phyloP scores from a whole-genome alignment of 2,888 invertebrate genomes.

The Polymixis flavicincta region DNA sequence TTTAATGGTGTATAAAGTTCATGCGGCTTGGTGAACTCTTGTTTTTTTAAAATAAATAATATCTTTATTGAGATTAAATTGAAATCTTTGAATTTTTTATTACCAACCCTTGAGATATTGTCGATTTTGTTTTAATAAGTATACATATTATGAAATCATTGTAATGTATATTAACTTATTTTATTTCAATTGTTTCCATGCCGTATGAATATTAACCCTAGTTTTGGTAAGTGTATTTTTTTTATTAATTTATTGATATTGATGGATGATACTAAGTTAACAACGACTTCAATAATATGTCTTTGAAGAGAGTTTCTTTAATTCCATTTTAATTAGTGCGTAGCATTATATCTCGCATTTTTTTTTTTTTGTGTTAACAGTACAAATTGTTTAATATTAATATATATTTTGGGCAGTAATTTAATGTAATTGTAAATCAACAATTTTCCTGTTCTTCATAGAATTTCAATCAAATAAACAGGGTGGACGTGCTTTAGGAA shows the following conservation, averaged over 20 bases:
- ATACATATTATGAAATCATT: neutral
- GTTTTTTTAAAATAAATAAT: neutral
- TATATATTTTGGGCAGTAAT: constrained; percentile 11
- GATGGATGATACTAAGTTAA: neutral
- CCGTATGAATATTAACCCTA: constrained; percentile 31
- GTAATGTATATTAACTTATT: constrained; percentile 8
- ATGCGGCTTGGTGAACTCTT: constrained; percentile 20
- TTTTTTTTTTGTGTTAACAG: constrained; percentile 48
- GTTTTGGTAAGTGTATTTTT: constrained; percentile 10
- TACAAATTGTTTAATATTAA: constrained; percentile 56
- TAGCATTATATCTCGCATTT: constrained; percentile 10
- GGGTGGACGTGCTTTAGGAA: constrained; percentile 39
- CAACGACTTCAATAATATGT: constrained; percentile 15
- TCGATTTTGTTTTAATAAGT: constrained; percentile 9
- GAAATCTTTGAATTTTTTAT: neutral
- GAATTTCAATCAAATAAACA: constrained; percentile 37
- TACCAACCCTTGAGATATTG: constrained; percentile 10
- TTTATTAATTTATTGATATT: constrained; percentile 24
- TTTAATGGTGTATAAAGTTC: constrained; percentile 28
- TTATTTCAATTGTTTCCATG: constrained; percentile 8
- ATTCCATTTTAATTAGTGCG: constrained; percentile 20
- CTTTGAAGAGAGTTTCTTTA: neutral
- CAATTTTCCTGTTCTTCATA: neutral
- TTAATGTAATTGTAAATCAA: constrained; percentile 26
- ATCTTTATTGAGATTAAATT: constrained; percentile 21